Evolutionary conservation across 23 tunicate species (phyloP).

Genomic region (Trididemnum miniatum): DNA sequence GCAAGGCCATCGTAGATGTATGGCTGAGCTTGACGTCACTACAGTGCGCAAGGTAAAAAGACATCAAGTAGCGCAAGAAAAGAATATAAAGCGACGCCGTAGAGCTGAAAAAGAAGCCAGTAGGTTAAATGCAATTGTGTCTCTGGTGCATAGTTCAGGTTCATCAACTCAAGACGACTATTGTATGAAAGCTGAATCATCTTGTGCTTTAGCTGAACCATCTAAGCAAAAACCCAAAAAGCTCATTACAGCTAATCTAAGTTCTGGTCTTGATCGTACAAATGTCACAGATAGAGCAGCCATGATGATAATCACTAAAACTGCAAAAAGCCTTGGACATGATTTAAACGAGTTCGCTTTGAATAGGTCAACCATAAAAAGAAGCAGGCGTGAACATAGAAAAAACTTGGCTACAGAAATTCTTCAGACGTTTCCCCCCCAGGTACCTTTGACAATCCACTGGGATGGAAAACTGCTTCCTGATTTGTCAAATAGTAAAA

Average conservation of each 20-base stretch:
- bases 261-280: background rate
- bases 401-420: no score
- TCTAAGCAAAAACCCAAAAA: no score
- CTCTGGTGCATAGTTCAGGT: background rate
- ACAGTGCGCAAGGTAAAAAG: background rate
- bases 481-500: background rate
- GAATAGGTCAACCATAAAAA: background rate
- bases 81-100: background rate
- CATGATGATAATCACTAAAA: background rate
- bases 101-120: background rate
- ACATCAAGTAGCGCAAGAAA: background rate
- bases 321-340: conserved; percentile 16
- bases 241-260: background rate
- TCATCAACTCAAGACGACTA: conserved; percentile 4
- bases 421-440: conserved; percentile 5
- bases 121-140: background rate
- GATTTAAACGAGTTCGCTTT: background rate
- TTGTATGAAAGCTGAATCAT: background rate
- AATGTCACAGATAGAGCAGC: conserved; percentile 8
- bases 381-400: background rate
- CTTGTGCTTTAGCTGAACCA: background rate
- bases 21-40: background rate
- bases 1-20: conserved; percentile 4
- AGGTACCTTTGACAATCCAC: background rate
- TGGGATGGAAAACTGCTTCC: conserved; percentile 11